Percentiles rank a stretch among this genome's conserved stretches.
phyloP scores from a whole-genome alignment of 2,113 vertebrate species.

The Toxotes jaculatrix region DNA sequence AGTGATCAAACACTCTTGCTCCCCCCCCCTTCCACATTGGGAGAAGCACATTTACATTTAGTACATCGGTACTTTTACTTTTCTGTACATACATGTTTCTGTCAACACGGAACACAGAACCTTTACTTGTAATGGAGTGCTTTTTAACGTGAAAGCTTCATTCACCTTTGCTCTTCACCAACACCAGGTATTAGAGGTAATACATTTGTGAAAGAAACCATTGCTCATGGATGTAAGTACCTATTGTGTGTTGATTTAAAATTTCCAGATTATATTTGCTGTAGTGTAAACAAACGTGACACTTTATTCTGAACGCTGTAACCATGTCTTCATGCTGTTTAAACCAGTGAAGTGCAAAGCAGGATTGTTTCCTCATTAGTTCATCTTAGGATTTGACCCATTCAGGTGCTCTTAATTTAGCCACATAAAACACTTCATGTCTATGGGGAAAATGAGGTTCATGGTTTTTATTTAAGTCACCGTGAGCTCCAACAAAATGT shows the following conservation, averaged over 20 bases:
- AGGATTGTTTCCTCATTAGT: not conserved
- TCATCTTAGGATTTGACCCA: not conserved
- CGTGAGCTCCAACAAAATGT: not conserved
- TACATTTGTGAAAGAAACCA: too few species aligned
- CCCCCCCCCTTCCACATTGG: not conserved
- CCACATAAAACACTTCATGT: not conserved
- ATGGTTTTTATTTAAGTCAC: slow-evolving; percentile 19
- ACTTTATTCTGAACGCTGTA: not conserved
- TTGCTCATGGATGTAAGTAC: rapidly evolving
- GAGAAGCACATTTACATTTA: not conserved
- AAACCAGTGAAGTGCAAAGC: not conserved
- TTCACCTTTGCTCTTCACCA: too few species aligned
- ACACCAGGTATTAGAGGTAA: too few species aligned
- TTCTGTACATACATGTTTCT: too few species aligned
- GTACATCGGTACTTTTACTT: too few species aligned
- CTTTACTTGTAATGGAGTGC: too few species aligned
- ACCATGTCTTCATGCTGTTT: not conserved
- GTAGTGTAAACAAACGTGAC: not conserved
- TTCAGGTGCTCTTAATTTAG: slow-evolving; percentile 11
- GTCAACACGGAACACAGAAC: too few species aligned
- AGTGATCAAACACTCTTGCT: slow-evolving; percentile 31
- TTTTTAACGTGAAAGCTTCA: too few species aligned
- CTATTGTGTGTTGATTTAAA: not conserved
- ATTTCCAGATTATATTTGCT: not conserved
- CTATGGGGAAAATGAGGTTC: not conserved